phyloP scores from a whole-genome alignment of 92 coral and sea anemone genomes.

The Heliopora coerulea region DNA sequence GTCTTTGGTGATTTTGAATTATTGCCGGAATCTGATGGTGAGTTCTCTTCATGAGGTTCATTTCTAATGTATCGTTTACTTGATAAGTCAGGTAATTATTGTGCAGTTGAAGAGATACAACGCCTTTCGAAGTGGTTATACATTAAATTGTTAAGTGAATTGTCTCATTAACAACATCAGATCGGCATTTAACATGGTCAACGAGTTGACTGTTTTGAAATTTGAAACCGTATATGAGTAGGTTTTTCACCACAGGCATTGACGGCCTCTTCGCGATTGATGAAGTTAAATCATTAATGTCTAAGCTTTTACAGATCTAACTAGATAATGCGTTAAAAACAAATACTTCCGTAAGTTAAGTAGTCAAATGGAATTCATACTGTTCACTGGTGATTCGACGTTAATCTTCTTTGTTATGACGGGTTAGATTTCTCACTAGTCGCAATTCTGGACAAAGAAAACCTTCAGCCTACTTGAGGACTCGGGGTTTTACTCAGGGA shows the following conservation, averaged over 20 bases:
- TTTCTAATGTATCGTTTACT: no score
- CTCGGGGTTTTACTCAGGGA: no score
- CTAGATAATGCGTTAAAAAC: not conserved
- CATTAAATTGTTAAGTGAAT: no score
- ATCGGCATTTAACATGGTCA: not conserved
- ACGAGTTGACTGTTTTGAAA: slow-evolving; percentile 28
- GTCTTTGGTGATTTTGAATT: slow-evolving; percentile 19
- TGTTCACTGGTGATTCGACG: slow-evolving; percentile 12
- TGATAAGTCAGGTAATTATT: no score
- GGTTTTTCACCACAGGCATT: not conserved
- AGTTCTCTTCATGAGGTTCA: no score
- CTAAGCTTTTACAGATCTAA: slow-evolving; percentile 5
- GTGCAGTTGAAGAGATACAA: no score
- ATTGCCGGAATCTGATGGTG: slow-evolving; percentile 16
- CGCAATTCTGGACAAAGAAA: no score
- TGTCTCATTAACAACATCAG: not conserved
- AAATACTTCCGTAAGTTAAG: not conserved
- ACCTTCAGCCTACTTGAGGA: no score
- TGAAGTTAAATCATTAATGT: not conserved
- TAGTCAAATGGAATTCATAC: slow-evolving; percentile 6
- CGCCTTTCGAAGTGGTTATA: no score
- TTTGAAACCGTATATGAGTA: not conserved
- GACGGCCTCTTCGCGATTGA: not conserved
- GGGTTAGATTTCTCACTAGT: no score
- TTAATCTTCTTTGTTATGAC: no score